Conservation (phyloP, 2,797 vertebrate species). For the Tauraco hartlaubi region DNA sequence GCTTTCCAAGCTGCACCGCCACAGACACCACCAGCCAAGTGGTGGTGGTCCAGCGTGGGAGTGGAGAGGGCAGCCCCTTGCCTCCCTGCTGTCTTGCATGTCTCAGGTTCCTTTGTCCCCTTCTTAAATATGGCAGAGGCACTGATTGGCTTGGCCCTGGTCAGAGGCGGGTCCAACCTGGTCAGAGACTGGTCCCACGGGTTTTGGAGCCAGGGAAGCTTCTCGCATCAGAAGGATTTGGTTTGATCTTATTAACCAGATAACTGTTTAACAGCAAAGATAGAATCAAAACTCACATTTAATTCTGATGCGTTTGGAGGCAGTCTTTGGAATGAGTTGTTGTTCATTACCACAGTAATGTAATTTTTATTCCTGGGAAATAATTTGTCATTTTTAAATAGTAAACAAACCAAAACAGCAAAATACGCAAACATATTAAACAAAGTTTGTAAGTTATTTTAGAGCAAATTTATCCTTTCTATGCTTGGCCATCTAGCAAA, state of each 20-base stretch:
- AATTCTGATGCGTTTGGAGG: not conserved
- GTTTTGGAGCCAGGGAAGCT: no score
- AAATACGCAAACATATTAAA: not conserved
- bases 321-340: not conserved
- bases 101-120: no score
- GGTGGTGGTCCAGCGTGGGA: no score
- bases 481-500: not conserved
- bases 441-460: not conserved
- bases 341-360: not conserved
- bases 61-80: no score
- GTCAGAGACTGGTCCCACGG: no score
- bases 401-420: not conserved
- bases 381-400: not conserved
- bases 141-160: no score
- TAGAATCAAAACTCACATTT: not conserved
- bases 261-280: not conserved
- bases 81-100: no score
- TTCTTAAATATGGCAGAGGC: no score
- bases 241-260: not conserved
- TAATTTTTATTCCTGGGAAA: not conserved
- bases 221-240: not conserved
- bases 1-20: no score
- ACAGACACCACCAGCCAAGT: no score
- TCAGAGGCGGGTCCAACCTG: no score
- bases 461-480: not conserved